Evolutionary conservation across 2,797 vertebrate genomes (phyloP), one percentile per base, ranked within the genome.

Genomic region (Chelon labrosus): DNA sequence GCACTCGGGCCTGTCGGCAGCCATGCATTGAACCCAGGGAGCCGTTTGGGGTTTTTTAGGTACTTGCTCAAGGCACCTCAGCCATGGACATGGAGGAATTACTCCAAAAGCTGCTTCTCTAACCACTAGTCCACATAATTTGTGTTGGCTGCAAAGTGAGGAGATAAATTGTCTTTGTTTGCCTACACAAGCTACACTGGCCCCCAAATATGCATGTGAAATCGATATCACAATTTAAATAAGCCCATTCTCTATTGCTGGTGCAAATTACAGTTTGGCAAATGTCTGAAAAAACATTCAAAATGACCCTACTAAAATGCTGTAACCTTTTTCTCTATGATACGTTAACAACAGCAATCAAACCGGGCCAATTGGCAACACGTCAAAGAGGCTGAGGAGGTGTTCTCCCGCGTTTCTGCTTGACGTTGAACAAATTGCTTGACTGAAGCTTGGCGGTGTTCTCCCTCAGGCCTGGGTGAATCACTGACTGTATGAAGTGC

Each of bases 401-500:
- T 63, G 12, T 68, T 69, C 53, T 19, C 11, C 39, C 51, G 39
- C 25, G 60, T 82, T 80, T 69, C 59, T 70, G 25, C 19, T 58
- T 78, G 61, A 79, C 55, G 73, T 42, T 39, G 17, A 74, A 72
- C 56, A 87, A 85, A 87, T 80, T 27, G 72, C 35, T 64, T 61
- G 3, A 70, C 52, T 71, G 52, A 67, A 50, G 44, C 44, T 66
- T 41, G 56, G 55, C 38, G 54, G 2, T 17, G 50, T 71, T 81
- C 64, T 37, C 47, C 71, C 63, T 56, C 25, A 61, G 67, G 75
- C 65, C 27, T n/a, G 16, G 3, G 50, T 73, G 68, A 85, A 70
- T 78, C 81, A 75, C 31, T 63, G 63, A 65, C 66, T 72, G 71
- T 35, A 17, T 52, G 8, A 53, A 68, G 51, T 68, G 52, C 72